Conservation (phyloP, 92 coral and sea anemone species). For the Epizoanthus stellaris region DNA sequence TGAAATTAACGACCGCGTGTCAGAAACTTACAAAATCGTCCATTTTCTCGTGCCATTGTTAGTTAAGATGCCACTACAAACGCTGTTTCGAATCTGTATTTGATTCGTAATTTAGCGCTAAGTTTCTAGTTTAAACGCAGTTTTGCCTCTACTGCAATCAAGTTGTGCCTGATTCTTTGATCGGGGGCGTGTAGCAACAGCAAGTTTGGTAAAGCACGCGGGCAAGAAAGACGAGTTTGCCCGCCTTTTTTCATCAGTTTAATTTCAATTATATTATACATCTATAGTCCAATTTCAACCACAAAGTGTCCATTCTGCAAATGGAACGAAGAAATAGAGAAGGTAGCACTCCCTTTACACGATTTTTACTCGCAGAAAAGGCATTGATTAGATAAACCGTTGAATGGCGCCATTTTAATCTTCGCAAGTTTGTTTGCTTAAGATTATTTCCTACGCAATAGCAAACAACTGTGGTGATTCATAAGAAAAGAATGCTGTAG, state of each 20-base stretch:
- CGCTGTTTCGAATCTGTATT: background rate
- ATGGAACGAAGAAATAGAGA: background rate
- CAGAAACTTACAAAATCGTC: background rate
- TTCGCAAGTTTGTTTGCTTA: constrained; percentile 4
- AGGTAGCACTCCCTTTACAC: background rate
- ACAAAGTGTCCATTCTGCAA: background rate
- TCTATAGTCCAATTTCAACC: background rate
- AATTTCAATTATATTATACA: background rate
- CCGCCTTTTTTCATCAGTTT: background rate
- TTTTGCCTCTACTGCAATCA: too few relatives aligned
- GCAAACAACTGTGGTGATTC: constrained; percentile 12
- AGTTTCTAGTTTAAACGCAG: background rate
- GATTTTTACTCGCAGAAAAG: background rate
- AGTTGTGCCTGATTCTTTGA: background rate
- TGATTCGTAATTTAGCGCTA: background rate
- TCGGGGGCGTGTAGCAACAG: constrained; percentile 19
- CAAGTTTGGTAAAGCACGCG: background rate
- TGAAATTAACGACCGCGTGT: constrained; percentile 7
- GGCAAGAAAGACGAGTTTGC: background rate
- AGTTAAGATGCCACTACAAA: background rate
- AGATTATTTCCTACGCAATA: constrained; percentile 21
- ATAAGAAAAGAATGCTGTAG: background rate
- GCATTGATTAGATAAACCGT: background rate
- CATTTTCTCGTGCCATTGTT: background rate
- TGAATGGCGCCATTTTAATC: constrained; percentile 26